Evolutionary conservation across 1,140 invertebrate genomes (phyloP), one percentile per base, ranked within the genome.

Genomic region (Drosophila setifemur): DNA sequence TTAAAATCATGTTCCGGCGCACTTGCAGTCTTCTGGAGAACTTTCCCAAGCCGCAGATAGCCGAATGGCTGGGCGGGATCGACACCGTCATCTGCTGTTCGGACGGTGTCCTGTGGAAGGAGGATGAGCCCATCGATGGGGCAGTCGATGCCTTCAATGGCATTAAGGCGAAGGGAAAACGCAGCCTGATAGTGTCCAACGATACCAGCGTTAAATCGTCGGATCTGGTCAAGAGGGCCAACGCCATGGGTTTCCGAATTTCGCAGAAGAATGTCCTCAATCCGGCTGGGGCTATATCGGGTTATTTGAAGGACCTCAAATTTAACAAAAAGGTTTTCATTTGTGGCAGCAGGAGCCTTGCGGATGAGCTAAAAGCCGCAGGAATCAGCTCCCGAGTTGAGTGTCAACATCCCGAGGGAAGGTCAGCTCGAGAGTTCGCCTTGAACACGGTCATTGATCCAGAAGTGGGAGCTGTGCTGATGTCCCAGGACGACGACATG

Each of bases 91-190:
- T 86, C 4, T 81, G 42, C 16, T 68, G 85, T 49, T 35, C 58
- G 0, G 75, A 86, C 37, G 81, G 82, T 2, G 58, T 86, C 0
- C 42, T 86, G 1, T 86, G 82, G 81, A 33, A 66, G n/a, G 60
- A 55, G 4, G 23, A 73, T 7, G 18, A 58, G 0, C 12, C 67
- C n/a, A 55, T 81, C 4, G 21, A 61, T 2, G 58, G 58, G 0
- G 37, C 82, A 2, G 40, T 60, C 1, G 61, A 86, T 1, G 23
- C 54, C 3, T 73, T 86, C 12, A 86, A 86, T 16, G 6, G 35
- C 7, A 2, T 67, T 0, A 29, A n/a, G 4, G 16, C 50, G 0
- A 49, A 11, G 16, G 81, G 81, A 9, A 57, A 50, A 14, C 42
- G 39, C 3, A 35, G 18, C 0, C 61, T 69, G 8, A 25, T 86